These are phyloP conservation scores for Syndactyla subalaris DNA, from an alignment of 2,797 vertebrate genomes.

Conservation along the genomic window DNA sequence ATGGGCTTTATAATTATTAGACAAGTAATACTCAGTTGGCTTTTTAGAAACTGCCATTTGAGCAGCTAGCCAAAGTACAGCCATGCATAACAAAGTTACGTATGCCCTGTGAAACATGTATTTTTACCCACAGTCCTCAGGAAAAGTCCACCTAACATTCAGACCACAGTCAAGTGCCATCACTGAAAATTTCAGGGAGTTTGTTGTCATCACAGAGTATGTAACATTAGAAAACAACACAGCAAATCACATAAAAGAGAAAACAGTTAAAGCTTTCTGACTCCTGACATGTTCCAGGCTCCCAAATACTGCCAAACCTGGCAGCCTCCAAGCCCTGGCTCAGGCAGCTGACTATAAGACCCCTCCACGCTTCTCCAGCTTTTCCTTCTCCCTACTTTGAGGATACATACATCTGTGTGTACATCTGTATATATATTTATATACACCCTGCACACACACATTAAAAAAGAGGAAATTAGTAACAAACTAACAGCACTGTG, in stretches of 20 bases:
- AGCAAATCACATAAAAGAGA: neutral
- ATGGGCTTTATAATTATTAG: neutral
- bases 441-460: neutral
- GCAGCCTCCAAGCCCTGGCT: neutral
- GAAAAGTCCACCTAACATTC: neutral
- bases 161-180: neutral
- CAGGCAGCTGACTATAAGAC: neutral
- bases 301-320: rapidly evolving
- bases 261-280: neutral
- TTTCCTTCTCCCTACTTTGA: neutral
- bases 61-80: neutral
- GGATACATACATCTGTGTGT: neutral
- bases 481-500: neutral
- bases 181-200: neutral
- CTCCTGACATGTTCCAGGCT: neutral
- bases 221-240: neutral
- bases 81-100: neutral
- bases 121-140: neutral
- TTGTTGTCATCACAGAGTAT: neutral
- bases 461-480: neutral
- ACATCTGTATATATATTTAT: neutral
- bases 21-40: neutral
- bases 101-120: neutral
- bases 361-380: neutral
- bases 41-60: slow-evolving; percentile 29